phyloP scores from a whole-genome alignment of 1,140 invertebrate genomes.

The Thaumatotibia leucotreta region DNA sequence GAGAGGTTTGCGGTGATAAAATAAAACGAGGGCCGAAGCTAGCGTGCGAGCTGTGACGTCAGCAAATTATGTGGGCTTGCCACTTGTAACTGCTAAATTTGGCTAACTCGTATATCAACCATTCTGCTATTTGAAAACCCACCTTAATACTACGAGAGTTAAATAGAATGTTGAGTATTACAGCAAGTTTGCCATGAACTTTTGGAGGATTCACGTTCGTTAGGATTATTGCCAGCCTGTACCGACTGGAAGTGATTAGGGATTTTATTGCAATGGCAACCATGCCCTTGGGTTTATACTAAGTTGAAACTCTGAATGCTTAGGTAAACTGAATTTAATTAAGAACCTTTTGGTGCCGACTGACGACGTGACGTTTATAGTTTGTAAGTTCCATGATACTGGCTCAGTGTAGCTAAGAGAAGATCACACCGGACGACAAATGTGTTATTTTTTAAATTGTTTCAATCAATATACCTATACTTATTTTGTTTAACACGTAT shows the following conservation, averaged over 20 bases:
- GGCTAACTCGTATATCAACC: neutral
- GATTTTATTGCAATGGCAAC: neutral
- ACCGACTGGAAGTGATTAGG: conserved; percentile 6
- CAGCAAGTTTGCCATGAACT: neutral
- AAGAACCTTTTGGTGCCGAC: too few relatives aligned
- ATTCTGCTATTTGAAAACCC: neutral
- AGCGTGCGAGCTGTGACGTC: conserved; percentile 27
- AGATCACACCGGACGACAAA: too few relatives aligned
- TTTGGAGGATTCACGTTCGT: neutral
- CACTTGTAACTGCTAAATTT: conserved; percentile 12
- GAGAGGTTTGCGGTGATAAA: conserved; percentile 34
- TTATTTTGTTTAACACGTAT: too few relatives aligned
- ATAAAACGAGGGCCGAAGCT: conserved; percentile 29
- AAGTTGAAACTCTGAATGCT: neutral
- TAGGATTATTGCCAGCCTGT: conserved; percentile 2
- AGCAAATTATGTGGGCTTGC: conserved; percentile 25
- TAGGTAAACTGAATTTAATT: too few relatives aligned
- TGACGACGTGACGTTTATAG: too few relatives aligned
- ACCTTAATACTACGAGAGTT: neutral
- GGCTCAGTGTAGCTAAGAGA: too few relatives aligned
- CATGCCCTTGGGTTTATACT: neutral
- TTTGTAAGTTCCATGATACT: neutral
- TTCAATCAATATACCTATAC: too few relatives aligned
- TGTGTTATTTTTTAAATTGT: too few relatives aligned
- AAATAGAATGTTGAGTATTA: neutral